phyloP scores from a whole-genome alignment of 1,140 invertebrate genomes.

The Rhyacophila brunnea region DNA sequence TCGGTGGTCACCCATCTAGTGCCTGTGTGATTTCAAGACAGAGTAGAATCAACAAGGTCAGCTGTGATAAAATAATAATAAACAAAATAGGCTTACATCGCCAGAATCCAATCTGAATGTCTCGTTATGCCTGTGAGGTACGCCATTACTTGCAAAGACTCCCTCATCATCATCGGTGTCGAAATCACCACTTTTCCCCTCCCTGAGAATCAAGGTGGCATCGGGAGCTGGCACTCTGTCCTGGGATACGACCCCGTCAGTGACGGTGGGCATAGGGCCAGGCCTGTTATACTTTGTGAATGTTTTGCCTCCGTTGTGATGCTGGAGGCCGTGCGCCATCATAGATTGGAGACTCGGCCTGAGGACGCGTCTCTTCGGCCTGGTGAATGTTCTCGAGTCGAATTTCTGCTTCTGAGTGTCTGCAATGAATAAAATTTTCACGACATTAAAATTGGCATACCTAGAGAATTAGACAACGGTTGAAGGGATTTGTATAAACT shows the following conservation, averaged over 20 bases:
- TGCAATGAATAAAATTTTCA: slow-evolving; percentile 12
- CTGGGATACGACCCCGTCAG: slow-evolving; percentile 17
- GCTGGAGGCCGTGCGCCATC: slow-evolving; percentile 42
- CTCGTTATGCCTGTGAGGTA: not conserved
- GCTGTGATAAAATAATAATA: not conserved
- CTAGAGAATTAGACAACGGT: too few relatives aligned
- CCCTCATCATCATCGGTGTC: not conserved
- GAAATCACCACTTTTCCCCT: not conserved
- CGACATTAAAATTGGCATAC: too few relatives aligned
- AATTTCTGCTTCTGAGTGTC: slow-evolving; percentile 47
- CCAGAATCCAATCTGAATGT: slow-evolving; percentile 12
- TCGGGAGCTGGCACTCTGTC: slow-evolving; percentile 43
- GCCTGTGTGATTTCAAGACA: too few relatives aligned
- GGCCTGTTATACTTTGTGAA: slow-evolving; percentile 39
- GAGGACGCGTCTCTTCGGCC: slow-evolving; percentile 45
- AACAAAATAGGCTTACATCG: slow-evolving; percentile 13
- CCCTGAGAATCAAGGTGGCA: slow-evolving; percentile 45
- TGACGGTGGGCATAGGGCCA: slow-evolving; percentile 43
- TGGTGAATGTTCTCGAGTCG: slow-evolving; percentile 51
- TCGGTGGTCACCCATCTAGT: too few relatives aligned
- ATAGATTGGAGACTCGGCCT: slow-evolving; percentile 49
- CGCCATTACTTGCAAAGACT: not conserved
- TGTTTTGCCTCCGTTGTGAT: slow-evolving; percentile 6
- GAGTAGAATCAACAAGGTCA: too few relatives aligned
- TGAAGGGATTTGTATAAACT: too few relatives aligned